Base-by-base conservation (phyloP, 2,113 vertebrate genomes). In the Chloebia gouldiae region DNA sequence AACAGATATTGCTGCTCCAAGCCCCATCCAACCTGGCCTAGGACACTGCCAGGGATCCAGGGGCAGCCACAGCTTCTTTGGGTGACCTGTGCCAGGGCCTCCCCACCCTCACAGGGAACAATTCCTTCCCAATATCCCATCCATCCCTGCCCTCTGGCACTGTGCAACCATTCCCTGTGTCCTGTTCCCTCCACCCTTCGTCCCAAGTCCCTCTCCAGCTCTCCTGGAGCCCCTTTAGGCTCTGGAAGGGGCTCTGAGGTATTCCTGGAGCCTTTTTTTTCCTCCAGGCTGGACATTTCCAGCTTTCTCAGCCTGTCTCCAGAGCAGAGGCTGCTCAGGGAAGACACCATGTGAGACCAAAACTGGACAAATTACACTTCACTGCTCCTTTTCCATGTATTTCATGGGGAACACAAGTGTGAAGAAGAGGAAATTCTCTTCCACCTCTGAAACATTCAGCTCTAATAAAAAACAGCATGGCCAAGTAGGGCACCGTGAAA, bases 101-200 rank as follows among this genome's bases (percentile, higher is more conserved):
- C 11, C 0, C 8, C 37, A 44, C 11, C 31, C 27, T 86, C 53
- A 5, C 9, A 23, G 63, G 0, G 0, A 44, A 1, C 0, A 51
- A 33, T 51, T 44, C 15, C 45, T 28, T 37, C 63, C 63, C 37
- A 77, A 5, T 37, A 44, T 77, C 18, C 22, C 83, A 51, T 10
- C 71, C 0, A 14, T 0, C 13, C 21, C 61, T 51, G 37, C 6
- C 21, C 45, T 51, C 37, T 60, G 37, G 14, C 53, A 59, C 1
- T 18, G 1, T 1, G 11, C 42, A 86, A 6, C 18, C 45, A 86
- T 33, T 77, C 37, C 31, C 37, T 27, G 15, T 77, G 63, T 53
- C 18, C 83, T 77, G 63, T 51, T 45, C 33, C 22, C 45, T 53
- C 54, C 18, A 33, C 2, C 0, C 63, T 39, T 19, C 60, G 33